Evolutionary conservation across 2,888 invertebrate genomes (phyloP).

Genomic region (Drosophila vallismaia): DNA sequence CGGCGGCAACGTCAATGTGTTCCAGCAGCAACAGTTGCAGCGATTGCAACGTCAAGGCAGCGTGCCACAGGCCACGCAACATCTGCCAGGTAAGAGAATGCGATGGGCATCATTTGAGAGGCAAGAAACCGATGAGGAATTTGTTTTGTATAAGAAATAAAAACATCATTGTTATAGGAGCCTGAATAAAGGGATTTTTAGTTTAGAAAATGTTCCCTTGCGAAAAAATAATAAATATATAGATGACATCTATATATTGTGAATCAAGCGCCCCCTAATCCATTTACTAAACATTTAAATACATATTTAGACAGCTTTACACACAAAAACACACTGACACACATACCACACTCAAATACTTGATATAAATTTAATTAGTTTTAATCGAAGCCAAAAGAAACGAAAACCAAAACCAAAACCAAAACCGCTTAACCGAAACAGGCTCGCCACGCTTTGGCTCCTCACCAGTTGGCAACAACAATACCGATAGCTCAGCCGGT

Average conservation of each 20-base stretch:
- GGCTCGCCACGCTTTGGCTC: constrained; percentile 84
- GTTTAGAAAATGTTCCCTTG: background rate
- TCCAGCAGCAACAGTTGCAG: constrained; percentile 82
- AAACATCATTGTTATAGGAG: constrained; percentile 1
- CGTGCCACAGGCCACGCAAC: constrained; percentile 84
- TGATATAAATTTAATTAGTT: constrained; percentile 58
- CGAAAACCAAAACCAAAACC: constrained; percentile 8
- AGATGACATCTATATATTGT: background rate
- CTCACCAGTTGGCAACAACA: constrained; percentile 59
- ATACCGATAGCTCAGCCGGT: constrained; percentile 64
- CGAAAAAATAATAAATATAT: background rate
- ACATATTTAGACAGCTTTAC: constrained; percentile 57
- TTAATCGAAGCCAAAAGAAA: constrained; percentile 54
- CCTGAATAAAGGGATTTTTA: background rate
- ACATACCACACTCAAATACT: constrained; percentile 44
- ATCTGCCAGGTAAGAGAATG: constrained; percentile 83
- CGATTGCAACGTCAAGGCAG: constrained; percentile 83
- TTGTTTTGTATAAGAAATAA: background rate
- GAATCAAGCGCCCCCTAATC: constrained; percentile 30
- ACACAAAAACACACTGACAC: constrained; percentile 43
- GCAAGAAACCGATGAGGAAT: background rate
- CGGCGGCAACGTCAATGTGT: constrained; percentile 71
- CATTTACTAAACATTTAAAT: constrained; percentile 56
- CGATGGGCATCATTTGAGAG: background rate
- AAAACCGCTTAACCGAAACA: constrained; percentile 82